Conservation (phyloP, 1,140 invertebrate genomes). For the Neodiprion pinetum region DNA sequence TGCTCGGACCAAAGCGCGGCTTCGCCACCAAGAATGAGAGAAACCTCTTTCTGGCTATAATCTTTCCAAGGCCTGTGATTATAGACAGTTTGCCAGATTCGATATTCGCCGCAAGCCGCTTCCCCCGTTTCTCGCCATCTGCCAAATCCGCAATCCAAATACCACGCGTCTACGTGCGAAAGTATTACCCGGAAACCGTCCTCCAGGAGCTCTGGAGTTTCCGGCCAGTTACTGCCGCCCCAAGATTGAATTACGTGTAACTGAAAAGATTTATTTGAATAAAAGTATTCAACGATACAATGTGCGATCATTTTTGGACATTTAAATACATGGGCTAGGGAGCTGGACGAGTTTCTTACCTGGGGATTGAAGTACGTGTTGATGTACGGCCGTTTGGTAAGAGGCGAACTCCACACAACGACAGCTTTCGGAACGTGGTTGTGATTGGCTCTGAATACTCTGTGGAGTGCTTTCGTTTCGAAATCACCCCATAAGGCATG, state of each 20-base stretch:
- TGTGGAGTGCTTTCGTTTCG: conserved; percentile 68
- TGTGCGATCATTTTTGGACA: no score
- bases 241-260: conserved; percentile 72
- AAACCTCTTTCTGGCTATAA: conserved; percentile 51
- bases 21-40: conserved; percentile 68
- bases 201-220: conserved; percentile 75
- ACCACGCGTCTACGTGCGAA: conserved; percentile 86
- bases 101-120: conserved; percentile 80
- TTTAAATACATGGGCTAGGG: no score
- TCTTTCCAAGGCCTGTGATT: conserved; percentile 78
- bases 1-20: conserved; percentile 79
- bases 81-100: conserved; percentile 84
- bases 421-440: conserved; percentile 69
- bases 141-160: conserved; percentile 84
- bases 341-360: background rate
- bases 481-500: conserved; percentile 81
- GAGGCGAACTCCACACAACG: conserved; percentile 80
- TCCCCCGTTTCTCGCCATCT: conserved; percentile 76
- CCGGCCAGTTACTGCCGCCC: conserved; percentile 79
- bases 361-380: conserved; percentile 67
- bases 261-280: background rate
- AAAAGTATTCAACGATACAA: no score
- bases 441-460: conserved; percentile 70
- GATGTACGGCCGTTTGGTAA: conserved; percentile 77
- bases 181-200: conserved; percentile 80